phyloP scores from a whole-genome alignment of 2,797 vertebrate species.

The Lutjanus argentimaculatus region DNA sequence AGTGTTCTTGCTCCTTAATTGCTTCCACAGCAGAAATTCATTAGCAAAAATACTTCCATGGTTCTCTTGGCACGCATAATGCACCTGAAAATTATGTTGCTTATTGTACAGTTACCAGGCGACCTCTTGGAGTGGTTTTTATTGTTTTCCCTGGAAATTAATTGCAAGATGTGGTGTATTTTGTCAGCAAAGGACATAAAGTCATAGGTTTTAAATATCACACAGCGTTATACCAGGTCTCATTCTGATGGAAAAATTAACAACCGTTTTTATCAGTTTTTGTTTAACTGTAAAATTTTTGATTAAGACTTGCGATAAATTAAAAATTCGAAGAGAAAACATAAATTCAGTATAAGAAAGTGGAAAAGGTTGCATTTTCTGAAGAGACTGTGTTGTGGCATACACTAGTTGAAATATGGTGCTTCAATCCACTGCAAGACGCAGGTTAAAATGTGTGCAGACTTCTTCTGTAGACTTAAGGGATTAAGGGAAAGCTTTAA shows the following conservation, averaged over 20 bases:
- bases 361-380: not conserved
- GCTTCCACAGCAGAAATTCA: conserved; percentile 29
- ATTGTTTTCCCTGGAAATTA: not conserved
- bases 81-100: conserved; percentile 5
- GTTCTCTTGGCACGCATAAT: conserved; percentile 2
- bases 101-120: not conserved
- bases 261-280: no score
- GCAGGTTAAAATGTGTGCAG: not conserved
- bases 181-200: no score
- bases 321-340: not conserved
- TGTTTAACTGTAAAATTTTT: no score
- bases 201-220: no score
- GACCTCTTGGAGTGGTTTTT: not conserved
- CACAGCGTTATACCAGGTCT: no score
- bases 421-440: not conserved
- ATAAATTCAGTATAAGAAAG: not conserved
- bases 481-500: no score
- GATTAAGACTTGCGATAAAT: not conserved
- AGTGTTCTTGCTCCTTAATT: conserved; percentile 8
- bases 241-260: no score
- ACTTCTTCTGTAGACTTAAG: not conserved
- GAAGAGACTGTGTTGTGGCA: not conserved
- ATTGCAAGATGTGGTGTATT: not conserved
- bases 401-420: not conserved
- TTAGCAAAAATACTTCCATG: conserved; percentile 17